Base-by-base conservation (phyloP, 2,888 invertebrate species). In the Tetragnatha montana region DNA sequence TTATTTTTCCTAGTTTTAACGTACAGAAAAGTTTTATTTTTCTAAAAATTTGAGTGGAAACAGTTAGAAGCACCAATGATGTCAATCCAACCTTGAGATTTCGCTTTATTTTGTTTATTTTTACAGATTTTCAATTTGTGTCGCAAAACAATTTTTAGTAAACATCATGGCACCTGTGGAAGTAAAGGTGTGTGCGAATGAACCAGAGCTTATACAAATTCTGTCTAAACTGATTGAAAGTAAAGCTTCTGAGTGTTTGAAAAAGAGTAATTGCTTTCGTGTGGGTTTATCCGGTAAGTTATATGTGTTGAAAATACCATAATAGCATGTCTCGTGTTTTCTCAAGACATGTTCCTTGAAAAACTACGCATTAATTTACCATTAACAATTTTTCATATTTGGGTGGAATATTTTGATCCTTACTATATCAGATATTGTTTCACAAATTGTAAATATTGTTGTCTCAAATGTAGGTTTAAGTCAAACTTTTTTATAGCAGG, bases 221-320 rank as follows among this genome's bases (percentile, higher is more conserved):
- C 75, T 91, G 8, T 86, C 84, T 7, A 91, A 91, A 74, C 49
- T 82, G 50, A 88, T 91, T 49, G 91, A 91, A 51, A 88, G 84
- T 50, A 85, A 88, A 86, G 88, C 91, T 49, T 51, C 49, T 1
- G 86, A 91, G 71, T 47, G 35, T 49, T 50, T 91, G 12, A 47
- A 76, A 10, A 91, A 74, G 78, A 85, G 78, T 75, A 79, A 80
- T 70, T 51, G 19, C n/a, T 88, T 91, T 82, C 70, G 86, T 69
- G 91, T 91, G 35, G 91, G 91, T 74, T 85, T 91, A 8, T 91
- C 91, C 6, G 91, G 91, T 91, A 82, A 74, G 79, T 50, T 22
- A 51, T 14, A 69, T 60, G n/a, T 6, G n/a, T 69, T 10, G 19
- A 50, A 71, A 50, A 50, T 50, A n/a, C 12, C 1, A n/a, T 17